phyloP scores from a whole-genome alignment of 2,797 vertebrate genomes.

The Sphenodon punctatus region DNA sequence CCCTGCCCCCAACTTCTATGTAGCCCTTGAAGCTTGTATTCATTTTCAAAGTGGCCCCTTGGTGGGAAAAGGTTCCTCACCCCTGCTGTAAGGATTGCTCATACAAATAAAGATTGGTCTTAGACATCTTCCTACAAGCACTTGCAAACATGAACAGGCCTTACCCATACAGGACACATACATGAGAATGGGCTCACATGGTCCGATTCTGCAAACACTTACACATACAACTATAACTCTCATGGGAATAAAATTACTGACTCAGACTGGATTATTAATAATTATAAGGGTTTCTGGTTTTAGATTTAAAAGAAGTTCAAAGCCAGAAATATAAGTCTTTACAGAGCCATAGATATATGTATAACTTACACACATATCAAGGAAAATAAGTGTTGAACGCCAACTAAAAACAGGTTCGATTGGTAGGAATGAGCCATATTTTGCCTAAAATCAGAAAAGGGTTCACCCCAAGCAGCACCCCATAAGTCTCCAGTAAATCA shows the following conservation, averaged over 20 bases:
- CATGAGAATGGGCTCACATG: fast-evolving
- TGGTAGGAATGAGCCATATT: background rate
- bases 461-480: fast-evolving
- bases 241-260: background rate
- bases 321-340: background rate
- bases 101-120: too few species aligned
- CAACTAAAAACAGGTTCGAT: fast-evolving
- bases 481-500: background rate
- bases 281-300: fast-evolving
- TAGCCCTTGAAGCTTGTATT: too few species aligned
- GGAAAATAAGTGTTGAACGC: too few species aligned
- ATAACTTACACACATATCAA: fast-evolving
- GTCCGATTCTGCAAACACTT: fast-evolving
- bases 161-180: fast-evolving
- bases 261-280: fast-evolving
- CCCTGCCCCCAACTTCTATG: too few species aligned
- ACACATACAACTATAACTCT: fast-evolving
- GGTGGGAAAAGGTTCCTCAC: too few species aligned
- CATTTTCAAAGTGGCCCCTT: too few species aligned
- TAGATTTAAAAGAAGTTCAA: background rate
- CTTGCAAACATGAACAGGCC: too few species aligned
- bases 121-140: too few species aligned
- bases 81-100: too few species aligned
- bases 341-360: background rate
- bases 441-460: background rate